Percentiles rank a stretch among this genome's conserved stretches.
Evolutionary conservation across 2,797 vertebrate species (phyloP).

Genomic region (Lacerta viridis): DNA sequence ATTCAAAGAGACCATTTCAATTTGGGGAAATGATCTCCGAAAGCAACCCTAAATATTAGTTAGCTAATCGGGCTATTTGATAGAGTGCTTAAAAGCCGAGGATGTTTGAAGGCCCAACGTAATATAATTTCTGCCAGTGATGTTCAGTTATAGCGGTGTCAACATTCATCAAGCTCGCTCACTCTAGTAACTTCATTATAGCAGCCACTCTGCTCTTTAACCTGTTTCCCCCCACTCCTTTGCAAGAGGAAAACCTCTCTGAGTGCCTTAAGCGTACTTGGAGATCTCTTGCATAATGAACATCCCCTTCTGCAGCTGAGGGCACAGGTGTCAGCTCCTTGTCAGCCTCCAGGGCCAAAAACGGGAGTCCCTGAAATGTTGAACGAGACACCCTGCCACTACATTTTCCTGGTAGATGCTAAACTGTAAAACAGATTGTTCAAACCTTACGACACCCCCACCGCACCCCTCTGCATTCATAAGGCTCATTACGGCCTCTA

Average conservation of each 20-base stretch:
- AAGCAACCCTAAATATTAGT: background rate
- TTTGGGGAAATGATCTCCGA: conserved; percentile 38
- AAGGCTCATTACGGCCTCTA: conserved; percentile 75
- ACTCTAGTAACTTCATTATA: background rate
- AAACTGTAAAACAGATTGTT: conserved; percentile 74
- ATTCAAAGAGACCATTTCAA: background rate
- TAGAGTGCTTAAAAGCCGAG: conserved; percentile 24
- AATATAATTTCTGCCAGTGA: background rate
- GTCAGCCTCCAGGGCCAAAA: conserved; percentile 71
- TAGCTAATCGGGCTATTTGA: conserved; percentile 33
- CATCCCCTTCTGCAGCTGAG: conserved; percentile 47
- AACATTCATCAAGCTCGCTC: conserved; percentile 6
- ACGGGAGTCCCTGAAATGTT: conserved; percentile 55
- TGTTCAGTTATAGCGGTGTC: background rate
- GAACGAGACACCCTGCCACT: conserved; percentile 70
- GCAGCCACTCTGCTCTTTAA: background rate
- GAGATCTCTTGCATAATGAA: conserved; percentile 44
- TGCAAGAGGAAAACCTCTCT: background rate
- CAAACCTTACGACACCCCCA: conserved; percentile 50
- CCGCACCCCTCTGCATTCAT: conserved; percentile 59
- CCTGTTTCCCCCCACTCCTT: conserved; percentile 12
- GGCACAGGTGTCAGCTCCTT: conserved; percentile 73
- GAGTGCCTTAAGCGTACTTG: conserved; percentile 27
- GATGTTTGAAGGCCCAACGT: background rate
- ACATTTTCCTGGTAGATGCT: conserved; percentile 70